Evolutionary conservation across 2,113 vertebrate species (phyloP).

Genomic region (Panthera tigris): DNA sequence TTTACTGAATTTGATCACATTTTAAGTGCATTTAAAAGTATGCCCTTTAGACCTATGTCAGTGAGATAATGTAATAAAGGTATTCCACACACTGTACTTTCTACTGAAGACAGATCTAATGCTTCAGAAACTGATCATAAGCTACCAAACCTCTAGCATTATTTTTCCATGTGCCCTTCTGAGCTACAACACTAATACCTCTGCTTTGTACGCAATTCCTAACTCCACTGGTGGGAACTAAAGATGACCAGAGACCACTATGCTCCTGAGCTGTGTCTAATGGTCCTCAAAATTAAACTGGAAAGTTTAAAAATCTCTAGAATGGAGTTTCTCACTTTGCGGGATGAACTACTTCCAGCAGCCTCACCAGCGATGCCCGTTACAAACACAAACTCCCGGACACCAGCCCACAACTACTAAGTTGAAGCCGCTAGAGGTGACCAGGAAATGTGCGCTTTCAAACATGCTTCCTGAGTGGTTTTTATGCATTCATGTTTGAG

Average conservation of each 20-base stretch:
- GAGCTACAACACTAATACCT: too few relatives aligned
- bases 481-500: not conserved
- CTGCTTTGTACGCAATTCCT: not conserved
- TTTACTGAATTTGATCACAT: not conserved
- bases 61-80: not conserved
- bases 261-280: not conserved
- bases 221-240: not conserved
- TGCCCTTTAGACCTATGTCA: not conserved
- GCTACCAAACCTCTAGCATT: not conserved
- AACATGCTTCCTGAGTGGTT: not conserved
- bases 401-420: not conserved
- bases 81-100: not conserved
- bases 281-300: not conserved
- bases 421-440: not conserved
- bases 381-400: not conserved
- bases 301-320: not conserved
- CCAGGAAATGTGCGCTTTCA: not conserved
- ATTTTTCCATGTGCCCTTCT: not conserved
- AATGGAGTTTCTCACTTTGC: not conserved
- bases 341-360: not conserved
- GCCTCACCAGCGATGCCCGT: not conserved
- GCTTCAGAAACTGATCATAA: not conserved
- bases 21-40: slow-evolving; percentile 13
- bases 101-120: not conserved
- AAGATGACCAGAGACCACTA: not conserved